Evolutionary conservation across 2,888 invertebrate species (phyloP).

Genomic region (Eurytoma adleriae): DNA sequence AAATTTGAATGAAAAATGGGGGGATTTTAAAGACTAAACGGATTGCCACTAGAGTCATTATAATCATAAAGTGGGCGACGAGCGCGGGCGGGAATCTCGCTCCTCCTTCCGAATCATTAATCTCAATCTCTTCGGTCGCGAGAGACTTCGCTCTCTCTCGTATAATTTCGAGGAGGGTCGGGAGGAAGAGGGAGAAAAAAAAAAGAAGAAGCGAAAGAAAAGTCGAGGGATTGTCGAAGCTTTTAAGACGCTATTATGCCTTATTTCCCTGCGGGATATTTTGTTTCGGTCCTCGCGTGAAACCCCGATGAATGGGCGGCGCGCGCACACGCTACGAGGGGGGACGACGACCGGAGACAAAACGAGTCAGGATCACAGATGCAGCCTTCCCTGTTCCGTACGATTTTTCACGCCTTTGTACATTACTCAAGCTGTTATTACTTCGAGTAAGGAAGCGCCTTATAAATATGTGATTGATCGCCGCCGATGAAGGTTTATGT

Average conservation of each 20-base stretch:
- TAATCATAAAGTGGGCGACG: background rate
- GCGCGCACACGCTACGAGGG: too few species aligned
- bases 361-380: too few species aligned
- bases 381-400: too few species aligned
- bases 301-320: background rate
- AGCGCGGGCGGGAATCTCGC: background rate
- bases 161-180: background rate
- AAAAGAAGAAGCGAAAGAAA: constrained; percentile 11
- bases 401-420: too few species aligned
- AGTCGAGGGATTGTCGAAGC: constrained; percentile 44
- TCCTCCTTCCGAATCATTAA: constrained; percentile 18
- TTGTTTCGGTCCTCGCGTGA: constrained; percentile 57
- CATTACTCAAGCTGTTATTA: too few species aligned
- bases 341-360: too few species aligned
- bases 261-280: constrained; percentile 67
- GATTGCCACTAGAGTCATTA: too few species aligned
- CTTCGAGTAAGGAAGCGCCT: too few species aligned
- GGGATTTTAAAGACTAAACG: too few species aligned
- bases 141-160: background rate
- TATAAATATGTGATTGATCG: too few species aligned
- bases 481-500: too few species aligned
- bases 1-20: too few species aligned
- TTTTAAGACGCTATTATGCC: constrained; percentile 65
- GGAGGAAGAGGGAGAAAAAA: background rate
- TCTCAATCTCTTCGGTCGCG: constrained; percentile 11